Evolutionary conservation across 2,113 vertebrate genomes (phyloP).

Genomic region (Pseudopodoces humilis): DNA sequence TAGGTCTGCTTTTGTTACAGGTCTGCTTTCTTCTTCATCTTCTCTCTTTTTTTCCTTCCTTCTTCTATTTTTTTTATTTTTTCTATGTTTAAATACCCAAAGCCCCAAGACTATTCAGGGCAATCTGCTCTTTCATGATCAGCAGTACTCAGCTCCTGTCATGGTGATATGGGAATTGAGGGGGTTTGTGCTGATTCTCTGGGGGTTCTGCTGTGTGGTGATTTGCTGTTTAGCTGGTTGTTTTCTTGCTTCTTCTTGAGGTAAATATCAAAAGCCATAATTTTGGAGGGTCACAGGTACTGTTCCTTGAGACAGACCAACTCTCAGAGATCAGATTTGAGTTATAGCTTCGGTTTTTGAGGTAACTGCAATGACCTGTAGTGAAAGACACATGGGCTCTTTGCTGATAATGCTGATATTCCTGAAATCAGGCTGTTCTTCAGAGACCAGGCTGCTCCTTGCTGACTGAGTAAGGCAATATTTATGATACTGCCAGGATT

Average conservation of each 20-base stretch:
- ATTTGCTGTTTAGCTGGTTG: not conserved
- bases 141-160: not conserved
- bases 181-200: not conserved
- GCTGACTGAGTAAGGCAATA: not conserved
- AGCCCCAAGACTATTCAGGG: not conserved
- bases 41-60: not conserved
- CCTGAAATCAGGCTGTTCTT: not conserved
- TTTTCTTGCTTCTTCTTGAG: not conserved
- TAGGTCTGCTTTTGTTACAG: slow-evolving; percentile 2
- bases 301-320: not conserved
- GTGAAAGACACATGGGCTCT: not conserved
- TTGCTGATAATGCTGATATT: not conserved
- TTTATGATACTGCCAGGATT: not conserved
- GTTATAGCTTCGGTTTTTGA: not conserved
- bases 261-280: not conserved
- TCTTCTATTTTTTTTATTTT: too few relatives aligned
- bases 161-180: not conserved
- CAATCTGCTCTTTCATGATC: not conserved
- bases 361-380: not conserved
- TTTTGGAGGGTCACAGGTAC: not conserved
- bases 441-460: not conserved
- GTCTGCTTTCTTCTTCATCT: not conserved
- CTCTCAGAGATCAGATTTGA: not conserved
- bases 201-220: not conserved
- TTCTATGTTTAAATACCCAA: not conserved